A percentile compares a stretch with the other conserved stretches of the same genome.
Evolutionary conservation across 30 jellyfish, hydroid and myxozoan species (phyloP).

Genomic region (Sanderia malayensis): DNA sequence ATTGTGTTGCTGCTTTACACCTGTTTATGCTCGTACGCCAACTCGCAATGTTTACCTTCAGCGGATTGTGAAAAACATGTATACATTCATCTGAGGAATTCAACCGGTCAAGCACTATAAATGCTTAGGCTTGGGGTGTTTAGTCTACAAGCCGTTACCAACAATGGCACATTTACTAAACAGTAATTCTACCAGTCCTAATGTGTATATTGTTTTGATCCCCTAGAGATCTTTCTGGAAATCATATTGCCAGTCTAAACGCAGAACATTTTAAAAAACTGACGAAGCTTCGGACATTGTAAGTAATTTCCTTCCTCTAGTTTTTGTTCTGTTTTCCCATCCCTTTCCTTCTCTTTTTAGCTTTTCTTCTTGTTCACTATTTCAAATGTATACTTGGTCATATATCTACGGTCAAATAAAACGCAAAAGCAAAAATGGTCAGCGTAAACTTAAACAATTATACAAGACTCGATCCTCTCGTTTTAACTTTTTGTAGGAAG

Average conservation of each 20-base stretch:
- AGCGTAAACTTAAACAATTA: too few species aligned
- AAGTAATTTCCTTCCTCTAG: background rate
- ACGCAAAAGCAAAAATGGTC: too few species aligned
- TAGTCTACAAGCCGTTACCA: background rate
- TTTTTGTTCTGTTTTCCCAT: background rate
- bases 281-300: conserved; percentile 19
- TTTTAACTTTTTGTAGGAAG: conserved; percentile 10
- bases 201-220: background rate
- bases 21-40: too few species aligned
- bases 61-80: background rate
- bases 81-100: background rate
- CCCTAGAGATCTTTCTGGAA: conserved; percentile 17
- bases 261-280: background rate
- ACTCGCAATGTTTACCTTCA: too few species aligned
- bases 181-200: background rate
- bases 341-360: too few species aligned
- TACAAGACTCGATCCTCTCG: too few species aligned
- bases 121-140: background rate
- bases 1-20: too few species aligned
- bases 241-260: background rate
- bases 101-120: background rate
- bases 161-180: background rate
- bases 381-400: too few species aligned
- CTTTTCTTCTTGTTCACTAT: too few species aligned
- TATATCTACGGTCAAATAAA: too few species aligned